Evolutionary conservation across 2,113 vertebrate genomes (phyloP), one percentile per base, ranked within the genome.

Genomic region (Cyanistes caeruleus): DNA sequence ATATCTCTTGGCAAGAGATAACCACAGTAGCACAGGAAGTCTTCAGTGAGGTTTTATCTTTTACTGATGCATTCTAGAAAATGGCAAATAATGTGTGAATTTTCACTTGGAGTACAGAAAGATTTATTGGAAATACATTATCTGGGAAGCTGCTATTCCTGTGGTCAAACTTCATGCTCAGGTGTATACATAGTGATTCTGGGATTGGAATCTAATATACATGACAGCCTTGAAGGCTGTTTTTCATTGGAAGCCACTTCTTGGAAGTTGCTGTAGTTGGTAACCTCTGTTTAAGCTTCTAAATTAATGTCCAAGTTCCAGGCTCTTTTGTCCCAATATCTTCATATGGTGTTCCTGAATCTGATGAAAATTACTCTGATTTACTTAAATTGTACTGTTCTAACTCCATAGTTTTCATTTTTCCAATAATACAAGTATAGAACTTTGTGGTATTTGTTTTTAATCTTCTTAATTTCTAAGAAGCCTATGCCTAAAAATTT

Each of bases 271-370:
- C 11, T 74, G 41, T 51, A 74, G 35, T 53, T 89, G 14, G 13
- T 65, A 77, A 46, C 21, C 10, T 86, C 17, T 46, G 3, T 24
- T 81, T 24, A 85, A 77, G 9, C 27, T 78, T 2, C 6, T 73
- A 35, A 27, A 3, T 27, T 82, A 18, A 7, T 31, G 27, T 37
- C 43, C 7, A 27, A 37, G 17, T 44, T 82, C 22, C 2, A 39
- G 0, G 2, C 28, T 33, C 5, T 43, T 55, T 56, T 81, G 21
- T 59, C 13, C 15, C 1, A 4, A 16, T 6, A 5, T 41, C 31
- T 53, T 62, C 14, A 31, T 21, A 19, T 19, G 4, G 0, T 31
- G 13, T 78, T 92, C 30, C 37, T 65, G 68, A 58, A 55, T 62
- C 9, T 49, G 37, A n/a, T 0, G 1, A 67, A 91, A 89, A 72